phyloP scores from a whole-genome alignment of 2,888 invertebrate genomes.

The Meiosimyza platycephala region DNA sequence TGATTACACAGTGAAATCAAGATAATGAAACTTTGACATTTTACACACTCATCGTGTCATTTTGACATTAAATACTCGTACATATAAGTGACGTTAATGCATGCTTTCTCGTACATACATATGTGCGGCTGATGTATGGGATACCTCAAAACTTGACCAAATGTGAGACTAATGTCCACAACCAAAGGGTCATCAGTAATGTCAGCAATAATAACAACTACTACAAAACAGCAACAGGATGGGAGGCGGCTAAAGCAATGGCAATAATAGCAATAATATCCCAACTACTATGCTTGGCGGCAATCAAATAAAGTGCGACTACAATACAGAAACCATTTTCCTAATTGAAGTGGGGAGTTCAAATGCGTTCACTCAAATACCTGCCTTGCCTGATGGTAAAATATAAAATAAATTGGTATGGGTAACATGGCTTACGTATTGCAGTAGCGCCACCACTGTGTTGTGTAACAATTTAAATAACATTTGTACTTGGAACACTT shows the following conservation, averaged over 20 bases:
- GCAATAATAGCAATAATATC: background rate
- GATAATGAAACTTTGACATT: conserved; percentile 9
- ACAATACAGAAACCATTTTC: conserved; percentile 21
- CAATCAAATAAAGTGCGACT: conserved; percentile 31
- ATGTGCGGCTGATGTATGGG: background rate
- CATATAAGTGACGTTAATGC: too few relatives aligned
- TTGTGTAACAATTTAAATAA: conserved; percentile 44
- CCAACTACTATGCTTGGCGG: conserved; percentile 6
- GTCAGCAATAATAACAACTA: conserved; percentile 8
- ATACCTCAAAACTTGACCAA: background rate
- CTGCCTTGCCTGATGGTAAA: too few relatives aligned
- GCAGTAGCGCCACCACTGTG: background rate
- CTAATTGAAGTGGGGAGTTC: conserved; percentile 25
- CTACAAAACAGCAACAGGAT: background rate
- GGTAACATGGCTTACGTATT: too few relatives aligned
- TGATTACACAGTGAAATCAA: conserved; percentile 3
- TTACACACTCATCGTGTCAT: background rate
- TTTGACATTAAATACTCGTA: too few relatives aligned
- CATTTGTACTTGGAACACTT: conserved; percentile 35
- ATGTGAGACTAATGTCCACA: conserved; percentile 12
- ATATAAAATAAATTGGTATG: too few relatives aligned
- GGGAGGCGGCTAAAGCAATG: too few relatives aligned
- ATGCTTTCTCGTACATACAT: too few relatives aligned
- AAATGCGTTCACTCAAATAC: too few relatives aligned
- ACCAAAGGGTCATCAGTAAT: conserved; percentile 9